phyloP scores from a whole-genome alignment of 2,113 vertebrate genomes.

The Galbula dea region DNA sequence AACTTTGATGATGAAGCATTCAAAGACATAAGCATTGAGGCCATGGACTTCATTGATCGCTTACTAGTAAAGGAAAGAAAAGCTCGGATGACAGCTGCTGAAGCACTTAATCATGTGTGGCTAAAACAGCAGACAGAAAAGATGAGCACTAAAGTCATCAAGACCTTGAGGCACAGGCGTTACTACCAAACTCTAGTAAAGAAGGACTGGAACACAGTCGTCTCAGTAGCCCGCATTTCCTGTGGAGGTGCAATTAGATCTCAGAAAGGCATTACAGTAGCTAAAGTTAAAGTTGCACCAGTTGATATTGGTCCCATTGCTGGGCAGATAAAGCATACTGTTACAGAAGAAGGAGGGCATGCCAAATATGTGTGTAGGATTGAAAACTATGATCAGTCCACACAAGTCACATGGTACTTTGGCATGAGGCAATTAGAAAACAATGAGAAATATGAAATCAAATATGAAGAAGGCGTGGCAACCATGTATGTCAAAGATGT shows the following conservation, averaged over 20 bases:
- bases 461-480: constrained; percentile 91
- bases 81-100: constrained; percentile 92
- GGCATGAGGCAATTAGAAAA: constrained; percentile 93
- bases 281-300: constrained; percentile 94
- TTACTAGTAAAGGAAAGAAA: constrained; percentile 93
- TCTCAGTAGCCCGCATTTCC: constrained; percentile 92
- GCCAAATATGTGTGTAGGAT: constrained; percentile 89
- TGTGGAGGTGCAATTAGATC: constrained; percentile 89
- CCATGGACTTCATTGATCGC: constrained; percentile 93
- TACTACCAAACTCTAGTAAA: constrained; percentile 91
- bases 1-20: constrained; percentile 95
- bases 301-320: constrained; percentile 92
- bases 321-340: constrained; percentile 85
- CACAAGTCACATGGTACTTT: constrained; percentile 96
- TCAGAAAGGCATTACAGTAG: constrained; percentile 87
- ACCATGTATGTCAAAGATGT: constrained; percentile 88
- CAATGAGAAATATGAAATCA: constrained; percentile 89
- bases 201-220: constrained; percentile 92
- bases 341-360: constrained; percentile 83
- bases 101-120: constrained; percentile 90
- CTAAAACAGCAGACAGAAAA: constrained; percentile 84
- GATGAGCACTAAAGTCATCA: constrained; percentile 85
- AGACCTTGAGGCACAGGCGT: constrained; percentile 87
- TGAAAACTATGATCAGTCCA: constrained; percentile 94
- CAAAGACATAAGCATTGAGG: constrained; percentile 86